Evolutionary conservation across 2,113 vertebrate genomes (phyloP).

Genomic region (Notothenia rossii): DNA sequence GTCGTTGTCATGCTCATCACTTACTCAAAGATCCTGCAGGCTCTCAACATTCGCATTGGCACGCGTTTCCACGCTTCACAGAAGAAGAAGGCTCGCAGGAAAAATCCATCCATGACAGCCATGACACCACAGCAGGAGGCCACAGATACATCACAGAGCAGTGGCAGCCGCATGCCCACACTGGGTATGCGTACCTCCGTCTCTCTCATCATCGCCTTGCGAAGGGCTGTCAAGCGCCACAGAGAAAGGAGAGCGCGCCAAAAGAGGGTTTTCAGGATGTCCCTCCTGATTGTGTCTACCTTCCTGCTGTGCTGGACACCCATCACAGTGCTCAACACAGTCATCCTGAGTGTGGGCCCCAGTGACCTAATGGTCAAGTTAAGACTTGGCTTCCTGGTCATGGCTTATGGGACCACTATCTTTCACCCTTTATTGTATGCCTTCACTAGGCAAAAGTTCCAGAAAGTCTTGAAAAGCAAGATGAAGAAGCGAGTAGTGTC

Average conservation of each 20-base stretch:
- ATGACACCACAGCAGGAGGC: constrained; percentile 91
- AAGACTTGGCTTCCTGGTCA: constrained; percentile 96
- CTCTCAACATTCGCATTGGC: constrained; percentile 97
- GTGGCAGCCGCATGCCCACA: constrained; percentile 88
- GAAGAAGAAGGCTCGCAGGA: constrained; percentile 95
- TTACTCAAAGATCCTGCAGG: constrained; percentile 98
- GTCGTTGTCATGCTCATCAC: constrained; percentile 97
- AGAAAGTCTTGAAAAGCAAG: constrained; percentile 98
- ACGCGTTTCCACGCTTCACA: constrained; percentile 94
- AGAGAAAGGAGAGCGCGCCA: constrained; percentile 96
- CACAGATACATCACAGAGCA: constrained; percentile 83
- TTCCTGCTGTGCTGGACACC: constrained; percentile 99
- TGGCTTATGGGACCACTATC: constrained; percentile 99
- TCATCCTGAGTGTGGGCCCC: constrained; percentile 94
- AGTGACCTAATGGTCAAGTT: constrained; percentile 94
- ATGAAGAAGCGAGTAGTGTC: constrained; percentile 99
- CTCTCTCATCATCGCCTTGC: constrained; percentile 96
- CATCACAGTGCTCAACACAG: constrained; percentile 96
- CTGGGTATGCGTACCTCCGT: constrained; percentile 97
- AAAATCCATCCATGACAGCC: constrained; percentile 93
- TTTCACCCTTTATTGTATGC: constrained; percentile 98
- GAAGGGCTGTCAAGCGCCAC: constrained; percentile 95
- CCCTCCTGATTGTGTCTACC: constrained; percentile 96
- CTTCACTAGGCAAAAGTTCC: constrained; percentile 98
- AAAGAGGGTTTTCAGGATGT: constrained; percentile 97